phyloP scores from a whole-genome alignment of 2,797 vertebrate species.

The Serranus cabrilla region DNA sequence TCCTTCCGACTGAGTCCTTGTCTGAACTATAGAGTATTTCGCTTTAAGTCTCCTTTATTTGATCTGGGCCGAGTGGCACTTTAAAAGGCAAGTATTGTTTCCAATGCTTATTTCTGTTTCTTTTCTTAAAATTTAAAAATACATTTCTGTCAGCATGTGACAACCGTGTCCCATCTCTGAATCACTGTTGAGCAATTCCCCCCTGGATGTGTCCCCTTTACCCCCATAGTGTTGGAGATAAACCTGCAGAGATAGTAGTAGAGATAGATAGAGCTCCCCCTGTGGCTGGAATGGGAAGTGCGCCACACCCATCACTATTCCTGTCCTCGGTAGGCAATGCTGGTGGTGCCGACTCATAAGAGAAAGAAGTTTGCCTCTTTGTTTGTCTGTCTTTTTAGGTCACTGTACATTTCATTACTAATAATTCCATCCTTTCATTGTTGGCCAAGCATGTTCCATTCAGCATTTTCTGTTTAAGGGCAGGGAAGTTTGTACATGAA shows the following conservation, averaged over 20 bases:
- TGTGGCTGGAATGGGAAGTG: slow-evolving; percentile 62
- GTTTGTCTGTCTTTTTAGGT: not conserved
- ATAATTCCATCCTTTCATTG: slow-evolving; percentile 37
- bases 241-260: slow-evolving; percentile 1
- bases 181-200: slow-evolving; percentile 12
- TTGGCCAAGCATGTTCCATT: slow-evolving; percentile 8
- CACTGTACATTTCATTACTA: slow-evolving; percentile 36
- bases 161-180: not conserved
- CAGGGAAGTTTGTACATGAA: not conserved
- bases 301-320: slow-evolving; percentile 54
- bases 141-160: not conserved
- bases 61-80: not conserved
- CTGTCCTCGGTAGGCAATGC: not conserved
- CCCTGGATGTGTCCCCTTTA: not conserved
- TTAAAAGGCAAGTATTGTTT: not conserved
- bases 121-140: not conserved
- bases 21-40: slow-evolving; percentile 5
- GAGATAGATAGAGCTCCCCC: slow-evolving; percentile 20
- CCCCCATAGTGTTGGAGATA: slow-evolving; percentile 11
- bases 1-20: slow-evolving; percentile 6
- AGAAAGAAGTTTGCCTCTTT: slow-evolving; percentile 3
- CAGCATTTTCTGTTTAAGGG: slow-evolving; percentile 24
- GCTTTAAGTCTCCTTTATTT: not conserved
- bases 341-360: slow-evolving; percentile 5
- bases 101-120: not conserved